phyloP scores from a whole-genome alignment of 2,888 invertebrate genomes.

The Standfussiana lucernea region DNA sequence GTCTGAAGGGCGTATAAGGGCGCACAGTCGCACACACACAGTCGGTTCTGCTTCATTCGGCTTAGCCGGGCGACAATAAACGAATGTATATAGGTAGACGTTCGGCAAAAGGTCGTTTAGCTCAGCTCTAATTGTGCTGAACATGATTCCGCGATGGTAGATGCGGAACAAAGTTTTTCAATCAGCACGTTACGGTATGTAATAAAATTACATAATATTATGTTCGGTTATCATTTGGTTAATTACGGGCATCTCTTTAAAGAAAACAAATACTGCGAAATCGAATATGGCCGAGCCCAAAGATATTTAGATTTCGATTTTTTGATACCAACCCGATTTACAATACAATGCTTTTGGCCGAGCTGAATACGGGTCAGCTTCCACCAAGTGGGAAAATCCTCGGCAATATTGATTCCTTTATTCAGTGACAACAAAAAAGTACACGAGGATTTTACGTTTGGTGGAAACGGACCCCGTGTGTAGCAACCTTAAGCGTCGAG shows the following conservation, averaged over 20 bases:
- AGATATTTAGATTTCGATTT: too few species aligned
- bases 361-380: not conserved
- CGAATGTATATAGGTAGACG: not conserved
- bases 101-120: not conserved
- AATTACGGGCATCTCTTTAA: not conserved
- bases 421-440: not conserved
- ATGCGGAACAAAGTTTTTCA: slow-evolving; percentile 1
- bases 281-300: not conserved
- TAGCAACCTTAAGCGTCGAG: not conserved
- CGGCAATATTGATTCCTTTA: not conserved
- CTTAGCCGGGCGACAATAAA: not conserved
- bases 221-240: not conserved
- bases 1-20: too few species aligned
- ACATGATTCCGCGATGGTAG: not conserved
- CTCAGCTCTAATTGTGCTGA: not conserved
- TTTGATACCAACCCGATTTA: not conserved
- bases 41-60: not conserved
- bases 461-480: not conserved
- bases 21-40: not conserved
- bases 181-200: not conserved
- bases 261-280: not conserved
- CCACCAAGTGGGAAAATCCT: not conserved
- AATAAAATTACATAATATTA: not conserved
- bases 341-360: not conserved
- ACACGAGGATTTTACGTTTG: not conserved